Conservation (phyloP, 2,797 vertebrate genomes). For the Ptychadena robeensis region DNA sequence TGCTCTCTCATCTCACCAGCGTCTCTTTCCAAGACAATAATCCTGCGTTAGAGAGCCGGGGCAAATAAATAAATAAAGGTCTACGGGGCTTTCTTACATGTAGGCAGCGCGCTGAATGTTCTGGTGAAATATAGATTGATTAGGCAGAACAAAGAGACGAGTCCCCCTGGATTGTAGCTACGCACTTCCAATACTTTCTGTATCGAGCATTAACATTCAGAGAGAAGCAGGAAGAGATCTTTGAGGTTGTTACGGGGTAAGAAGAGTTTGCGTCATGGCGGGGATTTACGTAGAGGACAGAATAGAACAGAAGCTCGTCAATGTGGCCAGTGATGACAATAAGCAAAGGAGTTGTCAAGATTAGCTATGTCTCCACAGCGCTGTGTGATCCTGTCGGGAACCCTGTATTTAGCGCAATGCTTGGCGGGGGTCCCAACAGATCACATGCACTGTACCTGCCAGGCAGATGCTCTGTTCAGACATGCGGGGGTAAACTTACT, state of each 20-base stretch:
- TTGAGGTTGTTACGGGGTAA: slow-evolving; percentile 6
- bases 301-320: background rate
- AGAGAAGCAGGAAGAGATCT: background rate
- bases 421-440: too few species aligned
- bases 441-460: too few species aligned
- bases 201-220: slow-evolving; percentile 7
- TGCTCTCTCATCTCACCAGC: slow-evolving; percentile 15
- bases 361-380: too few species aligned
- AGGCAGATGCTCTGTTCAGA: too few species aligned
- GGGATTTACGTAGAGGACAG: background rate
- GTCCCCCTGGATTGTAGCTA: background rate
- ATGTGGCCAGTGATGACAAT: background rate
- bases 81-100: background rate
- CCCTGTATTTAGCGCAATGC: too few species aligned
- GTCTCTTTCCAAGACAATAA: slow-evolving; percentile 29
- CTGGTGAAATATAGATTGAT: slow-evolving; percentile 17
- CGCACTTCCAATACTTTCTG: background rate
- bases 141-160: background rate
- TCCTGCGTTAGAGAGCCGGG: slow-evolving; percentile 21
- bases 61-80: background rate
- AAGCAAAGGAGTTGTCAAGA: background rate
- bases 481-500: too few species aligned
- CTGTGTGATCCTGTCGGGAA: too few species aligned
- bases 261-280: background rate
- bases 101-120: background rate